Base-by-base conservation (phyloP, 2,113 vertebrate species). In the Psophia crepitans region DNA sequence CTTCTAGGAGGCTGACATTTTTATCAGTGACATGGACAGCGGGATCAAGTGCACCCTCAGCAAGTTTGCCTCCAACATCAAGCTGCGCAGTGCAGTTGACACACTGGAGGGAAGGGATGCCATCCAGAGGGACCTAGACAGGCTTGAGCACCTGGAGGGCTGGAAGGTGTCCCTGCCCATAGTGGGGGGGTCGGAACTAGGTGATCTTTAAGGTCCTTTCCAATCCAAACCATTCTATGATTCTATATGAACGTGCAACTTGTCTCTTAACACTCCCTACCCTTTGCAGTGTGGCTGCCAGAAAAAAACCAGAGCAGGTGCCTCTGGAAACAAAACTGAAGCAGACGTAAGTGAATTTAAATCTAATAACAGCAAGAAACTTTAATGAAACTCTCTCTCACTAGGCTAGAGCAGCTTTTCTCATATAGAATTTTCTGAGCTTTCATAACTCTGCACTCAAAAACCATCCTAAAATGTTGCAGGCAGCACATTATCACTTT, bases 311-410 rank as follows among this genome's bases (percentile, higher is more conserved):
- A 69, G 44, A 93, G 87, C 46, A 58, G 49, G 57, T 88, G 75
- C 75, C 64, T 54, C 60, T 2, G 12, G 87, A 84, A 94, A 93
- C 3, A 2, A 95, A 92, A 92, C 65, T 58, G 61, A 92, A 92
- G 81, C n/a, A 89, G 77, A 49, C 11, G 0, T 91, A 96, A 92
- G 86, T 75, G 70, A 96, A 93, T 96, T 95, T 94, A 90, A 94
- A 96, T 80, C 60, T 86, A 96, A 54, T 90, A 93, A 92, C 24
- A 49, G 90, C 64, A 65, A 87, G 89, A 70, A 95, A 89, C 73
- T 94, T 64, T 71, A 96, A 85, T 69, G 77, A 87, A 92, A 75
- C 51, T 83, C 76, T 63, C 70, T 51, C 58, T 66, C 63, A 61
- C 70, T 83, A 71, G 43, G 73, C 82, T 58, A 71, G 16, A 87